Evolutionary conservation across 23 tunicate species (phyloP).

Genomic region (Corella eumyota): DNA sequence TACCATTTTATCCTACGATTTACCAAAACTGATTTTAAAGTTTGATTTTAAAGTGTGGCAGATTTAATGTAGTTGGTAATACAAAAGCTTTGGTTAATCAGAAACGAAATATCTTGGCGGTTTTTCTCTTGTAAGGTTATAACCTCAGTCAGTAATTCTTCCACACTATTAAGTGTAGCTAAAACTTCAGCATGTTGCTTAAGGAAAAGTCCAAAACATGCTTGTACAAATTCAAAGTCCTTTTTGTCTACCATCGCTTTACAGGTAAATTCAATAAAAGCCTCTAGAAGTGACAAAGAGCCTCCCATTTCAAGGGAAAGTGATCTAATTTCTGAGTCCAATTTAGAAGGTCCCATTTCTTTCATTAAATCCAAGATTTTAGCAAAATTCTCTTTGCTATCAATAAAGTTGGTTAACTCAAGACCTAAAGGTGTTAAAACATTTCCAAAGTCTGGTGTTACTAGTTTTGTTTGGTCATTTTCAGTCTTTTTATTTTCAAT

Average conservation of each 20-base stretch:
- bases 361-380: slow-evolving; percentile 29
- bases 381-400: not conserved
- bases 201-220: slow-evolving; percentile 58
- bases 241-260: slow-evolving; percentile 23
- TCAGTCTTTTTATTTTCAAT: not conserved
- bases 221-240: slow-evolving; percentile 74
- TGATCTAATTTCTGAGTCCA: slow-evolving; percentile 61
- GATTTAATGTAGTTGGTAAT: slow-evolving; percentile 54
- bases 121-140: slow-evolving; percentile 19
- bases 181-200: slow-evolving; percentile 38
- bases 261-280: slow-evolving; percentile 41
- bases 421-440: no score
- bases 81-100: slow-evolving; percentile 54
- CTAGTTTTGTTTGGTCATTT: not conserved
- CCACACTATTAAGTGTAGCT: slow-evolving; percentile 2
- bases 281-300: slow-evolving; percentile 29
- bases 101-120: slow-evolving; percentile 7
- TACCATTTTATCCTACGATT: no score
- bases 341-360: slow-evolving; percentile 46
- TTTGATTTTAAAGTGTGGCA: no score
- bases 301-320: slow-evolving; percentile 64
- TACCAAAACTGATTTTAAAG: no score
- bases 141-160: slow-evolving; percentile 9
- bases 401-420: not conserved
- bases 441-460: not conserved